Base-by-base conservation (phyloP, 2,888 invertebrate species). In the Pristionchus japonicus region DNA sequence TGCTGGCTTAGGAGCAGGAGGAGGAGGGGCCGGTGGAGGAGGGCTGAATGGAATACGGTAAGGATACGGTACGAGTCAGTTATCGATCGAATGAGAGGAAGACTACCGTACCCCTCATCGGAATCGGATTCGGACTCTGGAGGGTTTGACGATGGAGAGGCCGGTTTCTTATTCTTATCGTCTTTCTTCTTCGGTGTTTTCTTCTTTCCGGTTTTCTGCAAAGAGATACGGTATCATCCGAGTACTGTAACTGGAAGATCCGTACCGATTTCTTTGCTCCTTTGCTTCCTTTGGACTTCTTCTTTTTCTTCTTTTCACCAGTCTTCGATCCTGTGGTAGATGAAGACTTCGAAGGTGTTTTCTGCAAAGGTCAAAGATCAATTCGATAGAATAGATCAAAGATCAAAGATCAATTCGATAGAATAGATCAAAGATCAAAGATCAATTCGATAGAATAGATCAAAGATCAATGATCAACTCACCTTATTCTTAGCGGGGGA, bases 121-220 rank as follows among this genome's bases (percentile, higher is more conserved):
- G n/a, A n/a, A n/a, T n/a, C n/a, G 23, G 74, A 74, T 74, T 74
- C 74, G n/a, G 40, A 40, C 20, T 74, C 74, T 23, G 74, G 74
- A 74, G 74, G 74, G n/a, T 40, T 40, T 17, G 74, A 74, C 40
- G 40, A 20, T 15, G 40, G 74, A 23, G 37, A 40, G 23, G n/a
- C 40, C 7, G 74, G 74, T 23, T 74, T 74, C 74, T 74, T 74
- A 23, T 37, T 74, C 37, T 74, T 40, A 31, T 34, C 70, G 20
- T 37, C 37, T 34, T 74, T 40, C 31, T 40, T 74, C 74, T 74
- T 74, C 20, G 37, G 37, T 40, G 37, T 40, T 40, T 74, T 74
- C 74, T 74, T 74, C 74, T 74, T 74, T n/a, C 74, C 74, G n/a
- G 17, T 40, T n/a, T 74, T 74, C 74, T 74, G 7, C n/a, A 74